Base-by-base conservation (phyloP, 2,113 vertebrate species). In the Oxyura jamaicensis region DNA sequence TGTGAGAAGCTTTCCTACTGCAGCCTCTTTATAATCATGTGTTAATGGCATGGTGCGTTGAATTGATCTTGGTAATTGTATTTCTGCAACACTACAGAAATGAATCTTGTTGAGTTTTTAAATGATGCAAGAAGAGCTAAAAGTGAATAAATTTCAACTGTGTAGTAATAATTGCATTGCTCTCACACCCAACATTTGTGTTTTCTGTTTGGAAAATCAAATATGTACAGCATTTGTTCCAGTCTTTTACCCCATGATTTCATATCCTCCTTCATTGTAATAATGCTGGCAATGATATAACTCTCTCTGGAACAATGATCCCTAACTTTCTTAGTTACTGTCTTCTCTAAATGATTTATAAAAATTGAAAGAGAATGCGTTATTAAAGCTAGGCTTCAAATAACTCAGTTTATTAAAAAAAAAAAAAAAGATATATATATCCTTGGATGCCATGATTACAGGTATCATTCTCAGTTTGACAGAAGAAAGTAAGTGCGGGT, bases 11-110 rank as follows among this genome's bases (percentile, higher is more conserved):
- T 94, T 93, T 91, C 87, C 50, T 84, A 36, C 78, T 59, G 65
- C 3, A 55, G 25, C 80, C 82, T 96, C 80, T 29, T 92, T 33
- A 10, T 71, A 66, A 92, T 84, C 80, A 26, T 13, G 11, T 74
- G 71, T 75, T 95, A 93, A 77, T 91, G 80, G 75, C 73, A 55
- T 10, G 13, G 82, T 52, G 77, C 83, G 52, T 33, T 77, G 50
- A 95, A 46, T 90, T 92, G 71, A 48, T 96, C 86, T 88, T 67
- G 23, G 11, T 95, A 90, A 91, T 87, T 97, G 11, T 75, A 55
- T 84, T 96, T 94, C 92, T 96, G 8, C 67, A 88, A 36, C 83
- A 95, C 72, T 83, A 68, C 25, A 69, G 48, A 48, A 48, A 22
- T 48, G 46, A 85, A 73, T 90, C 79, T 90, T 78, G n/a, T 23